Evolutionary conservation across 2,797 vertebrate species (phyloP).

Genomic region (Macropus fuliginosus): DNA sequence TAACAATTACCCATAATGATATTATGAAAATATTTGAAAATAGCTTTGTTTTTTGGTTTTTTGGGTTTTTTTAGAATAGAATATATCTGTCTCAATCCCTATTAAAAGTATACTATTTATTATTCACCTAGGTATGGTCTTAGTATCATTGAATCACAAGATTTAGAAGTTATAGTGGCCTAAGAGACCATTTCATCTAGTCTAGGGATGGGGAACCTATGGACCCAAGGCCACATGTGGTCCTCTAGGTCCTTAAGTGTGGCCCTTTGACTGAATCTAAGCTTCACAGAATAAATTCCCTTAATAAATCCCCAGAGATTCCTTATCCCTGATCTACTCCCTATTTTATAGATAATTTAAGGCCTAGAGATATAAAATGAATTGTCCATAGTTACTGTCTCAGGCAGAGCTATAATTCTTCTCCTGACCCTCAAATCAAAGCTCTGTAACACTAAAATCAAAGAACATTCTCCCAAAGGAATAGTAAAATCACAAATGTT

Average conservation of each 20-base stretch:
- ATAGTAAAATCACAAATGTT: not conserved
- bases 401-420: not conserved
- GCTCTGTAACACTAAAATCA: not conserved
- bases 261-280: too few relatives aligned
- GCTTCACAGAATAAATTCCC: too few relatives aligned
- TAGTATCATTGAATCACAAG: not conserved
- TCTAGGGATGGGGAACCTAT: too few relatives aligned
- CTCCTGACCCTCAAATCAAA: not conserved
- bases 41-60: not conserved
- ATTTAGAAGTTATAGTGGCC: not conserved
- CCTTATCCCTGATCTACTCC: not conserved
- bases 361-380: not conserved
- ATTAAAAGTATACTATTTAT: not conserved
- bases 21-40: not conserved
- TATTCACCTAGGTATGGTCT: not conserved
- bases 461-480: not conserved
- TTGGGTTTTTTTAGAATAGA: not conserved
- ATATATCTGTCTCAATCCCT: not conserved
- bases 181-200: not conserved
- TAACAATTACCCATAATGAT: not conserved
- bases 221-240: too few relatives aligned
- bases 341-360: not conserved
- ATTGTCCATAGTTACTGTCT: not conserved
- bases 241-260: too few relatives aligned
- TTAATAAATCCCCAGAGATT: too few relatives aligned